Base-by-base conservation (phyloP, 2,888 invertebrate genomes). In the Hymenopus coronatus region DNA sequence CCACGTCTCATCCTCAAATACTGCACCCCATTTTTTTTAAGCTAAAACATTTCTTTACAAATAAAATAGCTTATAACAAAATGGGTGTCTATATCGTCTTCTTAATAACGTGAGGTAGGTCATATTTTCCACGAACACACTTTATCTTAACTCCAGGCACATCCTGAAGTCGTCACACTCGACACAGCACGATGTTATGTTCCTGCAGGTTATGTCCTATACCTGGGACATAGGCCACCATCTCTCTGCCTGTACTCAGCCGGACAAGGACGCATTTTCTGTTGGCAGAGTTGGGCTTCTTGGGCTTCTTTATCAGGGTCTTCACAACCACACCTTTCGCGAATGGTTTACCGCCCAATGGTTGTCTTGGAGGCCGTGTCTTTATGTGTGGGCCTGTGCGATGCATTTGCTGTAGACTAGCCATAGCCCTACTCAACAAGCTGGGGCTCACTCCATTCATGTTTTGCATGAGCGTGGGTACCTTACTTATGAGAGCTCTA, bases 221-320 rank as follows among this genome's bases (percentile, higher is more conserved):
- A 0, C 99, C 99, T 1, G 99, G 99, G 87, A 99, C 95, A 93
- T 98, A 99, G 0, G 99, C 98, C 0, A 97, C 96, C 95, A 97
- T 97, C 94, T 99, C 99, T 92, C 96, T 97, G 82, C 99, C 99
- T 91, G 96, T 99, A 33, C 97, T 96, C 84, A 99, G 94, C 12
- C 97, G 95, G n/a, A 99, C 98, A 88, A 99, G 93, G n/a, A 98
- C 99, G 94, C 99, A 99, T 93, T 99, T 99, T 91, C 99, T 95
- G 94, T 99, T 99, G 0, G 99, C 99, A 0, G 99, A 99, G 94
- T 99, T 99, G 0, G 99, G 99, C 93, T 99, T 99, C 93, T 98
- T 99, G 0, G 99, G 99, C 92, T 99, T 99, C 93, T 97, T 99
- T 89, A 99, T 97, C 0, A 99, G 92, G 0, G 98, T 98, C 93